Evolutionary conservation across 2,113 vertebrate species (phyloP), one percentile per base, ranked within the genome.

Genomic region (Calyptommatus sinebrachiatus): DNA sequence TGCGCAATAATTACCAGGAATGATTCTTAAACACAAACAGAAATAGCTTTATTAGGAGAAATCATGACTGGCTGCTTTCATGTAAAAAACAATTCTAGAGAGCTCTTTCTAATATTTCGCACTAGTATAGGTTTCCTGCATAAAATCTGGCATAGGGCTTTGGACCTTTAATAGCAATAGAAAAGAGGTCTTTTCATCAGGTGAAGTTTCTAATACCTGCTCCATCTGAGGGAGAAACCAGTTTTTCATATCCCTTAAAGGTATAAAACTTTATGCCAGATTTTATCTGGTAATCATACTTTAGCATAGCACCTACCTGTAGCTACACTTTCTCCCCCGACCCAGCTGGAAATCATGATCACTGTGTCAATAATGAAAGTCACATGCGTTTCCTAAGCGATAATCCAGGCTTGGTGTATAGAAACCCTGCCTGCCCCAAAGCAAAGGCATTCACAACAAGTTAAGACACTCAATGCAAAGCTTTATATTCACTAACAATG

Each of bases 311-410:
- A 45, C 9, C 12, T 53, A 75, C 48, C 29, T 77, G 26, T 57
- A 14, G 31, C 29, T 74, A 26, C 7, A 81, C 18, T 11, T 26
- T 57, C 29, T 29, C 48, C 16, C 6, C 7, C 24, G 57, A 18
- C 24, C 45, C 5, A 73, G 18, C 8, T 61, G 14, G 6, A 69
- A 68, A 20, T 68, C 63, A 68, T 57, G 31, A 63, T 61, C 45
- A 68, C 48, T 73, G 65, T 81, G 35, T 74, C 48, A 74, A n/a
- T 68, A 80, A 41, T 8, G 26, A 69, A 67, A 75, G 31, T 75
- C 72, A 75, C 41, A 65, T 79, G 60, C 4, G 4, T 72, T 81
- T 68, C 72, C 72, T 45, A 10, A 61, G 31, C 18, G n/a, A 75
- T 74, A 81, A 81, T 74, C 72, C 50, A 68, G 53, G 53, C 35